Conservation (phyloP, 2,113 vertebrate species). For the human (Homo sapiens) region DNA sequence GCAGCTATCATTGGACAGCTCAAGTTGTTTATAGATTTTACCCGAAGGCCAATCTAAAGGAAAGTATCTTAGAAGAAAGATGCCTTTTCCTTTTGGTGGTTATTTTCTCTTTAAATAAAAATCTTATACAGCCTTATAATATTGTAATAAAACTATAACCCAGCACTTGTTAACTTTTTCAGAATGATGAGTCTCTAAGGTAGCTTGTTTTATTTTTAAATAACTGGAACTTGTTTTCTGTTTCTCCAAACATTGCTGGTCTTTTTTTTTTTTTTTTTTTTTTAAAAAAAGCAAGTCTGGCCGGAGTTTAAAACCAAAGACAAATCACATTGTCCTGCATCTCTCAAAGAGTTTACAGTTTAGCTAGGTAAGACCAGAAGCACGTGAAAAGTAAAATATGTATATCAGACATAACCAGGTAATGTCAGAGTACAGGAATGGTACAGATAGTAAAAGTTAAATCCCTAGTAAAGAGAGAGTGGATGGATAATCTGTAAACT, state of each 20-base stretch:
- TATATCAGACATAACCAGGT: background rate
- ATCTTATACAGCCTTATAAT: background rate
- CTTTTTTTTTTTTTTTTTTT: slow-evolving; percentile 3
- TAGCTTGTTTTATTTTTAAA: slow-evolving; percentile 7
- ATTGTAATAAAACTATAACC: background rate
- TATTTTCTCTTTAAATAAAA: slow-evolving; percentile 24
- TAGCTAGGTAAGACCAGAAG: background rate
- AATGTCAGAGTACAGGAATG: background rate
- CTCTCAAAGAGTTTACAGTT: background rate
- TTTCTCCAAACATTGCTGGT: background rate
- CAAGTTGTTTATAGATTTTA: background rate
- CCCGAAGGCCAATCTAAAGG: background rate
- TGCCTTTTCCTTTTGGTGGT: background rate
- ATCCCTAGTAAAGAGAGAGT: background rate
- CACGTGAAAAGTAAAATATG: background rate
- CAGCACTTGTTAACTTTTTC: background rate
- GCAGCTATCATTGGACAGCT: background rate
- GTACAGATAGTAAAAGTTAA: background rate
- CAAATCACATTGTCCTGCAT: background rate
- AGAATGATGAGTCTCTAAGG: background rate
- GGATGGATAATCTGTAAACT: background rate
- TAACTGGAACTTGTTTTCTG: background rate
- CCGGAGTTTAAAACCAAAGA: background rate
- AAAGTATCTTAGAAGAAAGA: background rate
- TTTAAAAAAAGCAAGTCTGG: background rate